Percentiles rank a stretch among this genome's conserved stretches.
phyloP scores from a whole-genome alignment of 2,113 vertebrate genomes.

The Salvelinus sp. region DNA sequence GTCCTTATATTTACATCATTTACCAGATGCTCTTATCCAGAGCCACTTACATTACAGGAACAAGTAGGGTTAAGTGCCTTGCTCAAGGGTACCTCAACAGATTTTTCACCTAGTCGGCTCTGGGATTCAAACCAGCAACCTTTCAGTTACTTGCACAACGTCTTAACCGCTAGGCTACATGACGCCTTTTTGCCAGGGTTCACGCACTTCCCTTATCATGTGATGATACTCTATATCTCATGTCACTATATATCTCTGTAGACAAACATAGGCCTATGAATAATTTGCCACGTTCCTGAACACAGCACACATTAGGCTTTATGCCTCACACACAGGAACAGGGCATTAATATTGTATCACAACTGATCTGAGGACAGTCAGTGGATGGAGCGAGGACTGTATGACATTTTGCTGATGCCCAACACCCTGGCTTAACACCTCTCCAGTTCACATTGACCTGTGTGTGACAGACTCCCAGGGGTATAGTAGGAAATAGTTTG shows the following conservation, averaged over 20 bases:
- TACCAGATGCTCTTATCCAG: no score
- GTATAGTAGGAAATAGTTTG: background rate
- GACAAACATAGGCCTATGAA: background rate
- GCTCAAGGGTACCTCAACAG: no score
- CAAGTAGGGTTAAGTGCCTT: no score
- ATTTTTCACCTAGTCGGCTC: no score
- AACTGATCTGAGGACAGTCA: no score
- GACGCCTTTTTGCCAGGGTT: conserved; percentile 4
- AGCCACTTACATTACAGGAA: no score
- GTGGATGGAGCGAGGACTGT: no score
- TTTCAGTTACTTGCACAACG: no score
- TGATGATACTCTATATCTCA: background rate
- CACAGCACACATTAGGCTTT: background rate
- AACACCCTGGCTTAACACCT: background rate
- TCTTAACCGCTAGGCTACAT: no score
- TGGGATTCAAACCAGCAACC: no score
- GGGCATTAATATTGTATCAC: no score
- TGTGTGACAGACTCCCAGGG: background rate
- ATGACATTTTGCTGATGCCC: background rate
- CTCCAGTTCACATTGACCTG: background rate
- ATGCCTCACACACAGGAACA: background rate
- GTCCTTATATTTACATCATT: background rate
- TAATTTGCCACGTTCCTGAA: background rate
- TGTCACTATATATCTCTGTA: background rate
- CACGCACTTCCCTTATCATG: conserved; percentile 29